Base-by-base conservation (phyloP, 2,888 invertebrate genomes). In the Vannuccia rotundouncinata region DNA sequence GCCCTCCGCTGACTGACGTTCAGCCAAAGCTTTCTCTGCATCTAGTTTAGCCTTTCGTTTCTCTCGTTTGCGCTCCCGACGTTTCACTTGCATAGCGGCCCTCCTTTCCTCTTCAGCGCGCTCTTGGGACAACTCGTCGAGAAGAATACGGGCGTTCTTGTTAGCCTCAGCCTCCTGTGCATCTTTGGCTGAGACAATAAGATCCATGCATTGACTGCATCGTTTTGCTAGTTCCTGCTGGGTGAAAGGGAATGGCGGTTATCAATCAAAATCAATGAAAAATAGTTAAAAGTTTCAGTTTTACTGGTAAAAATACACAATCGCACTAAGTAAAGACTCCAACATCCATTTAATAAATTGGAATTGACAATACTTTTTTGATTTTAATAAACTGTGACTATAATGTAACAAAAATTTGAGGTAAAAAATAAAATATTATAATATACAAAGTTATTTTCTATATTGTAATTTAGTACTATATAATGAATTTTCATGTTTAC, bases 101-200 rank as follows among this genome's bases (percentile, higher is more conserved):
- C 95, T 93, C 81, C 92, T 93, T 88, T 97, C 95, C 88, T 95
- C 96, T 78, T 95, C 91, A 73, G 92, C 93, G 82, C 94, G 92
- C 89, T 99, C 98, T 89, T 93, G 92, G 87, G 97, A 97, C 0
- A 99, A 90, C 88, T 98, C 95, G 88, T 97, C 95, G 22, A 99
- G 90, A 60, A 99, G 90, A 85, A 94, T 96, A 80, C 93, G 92
- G 0, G 98, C 99, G 89, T 97, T 96, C 88, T 96, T 95, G 87
- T 97, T 95, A 77, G 99, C 98, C 87, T 97, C 95, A 59, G 95
- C 95, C 0, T 97, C 98, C 89, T 99, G 98, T 5, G 95, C 94
- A 87, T 97, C 97, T 89, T 99, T 99, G 2, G 99, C 99, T 79
- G 93, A 93, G 82, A 95, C 92, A 83, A 99, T 96, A 79, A 94